phyloP scores from a whole-genome alignment of 2,888 invertebrate genomes.

The Drosophila melanosoma region DNA sequence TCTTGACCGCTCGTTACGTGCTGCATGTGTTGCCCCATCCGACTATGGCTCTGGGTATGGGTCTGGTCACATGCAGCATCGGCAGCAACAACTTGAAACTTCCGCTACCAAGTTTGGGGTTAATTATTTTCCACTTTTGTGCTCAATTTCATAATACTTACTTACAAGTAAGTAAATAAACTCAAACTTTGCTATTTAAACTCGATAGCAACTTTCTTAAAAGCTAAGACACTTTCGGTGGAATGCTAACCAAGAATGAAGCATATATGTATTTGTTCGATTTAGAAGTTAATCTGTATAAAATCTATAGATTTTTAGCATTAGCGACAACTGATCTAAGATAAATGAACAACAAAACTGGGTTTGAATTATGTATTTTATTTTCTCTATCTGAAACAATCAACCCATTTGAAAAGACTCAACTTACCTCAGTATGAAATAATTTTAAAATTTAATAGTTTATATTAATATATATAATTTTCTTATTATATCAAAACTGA shows the following conservation, averaged over 20 bases:
- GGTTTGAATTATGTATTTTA: neutral
- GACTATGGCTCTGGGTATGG: neutral
- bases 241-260: neutral
- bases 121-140: constrained; percentile 82
- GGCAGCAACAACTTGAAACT: constrained; percentile 59
- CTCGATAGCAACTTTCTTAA: constrained; percentile 47
- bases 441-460: neutral
- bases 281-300: neutral
- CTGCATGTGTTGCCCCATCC: constrained; percentile 70
- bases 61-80: constrained; percentile 46
- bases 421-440: neutral
- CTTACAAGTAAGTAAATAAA: constrained; percentile 30
- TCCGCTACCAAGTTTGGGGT: constrained; percentile 75
- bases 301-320: neutral
- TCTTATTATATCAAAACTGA: neutral
- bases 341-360: neutral
- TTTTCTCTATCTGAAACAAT: neutral
- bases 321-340: neutral
- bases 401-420: neutral
- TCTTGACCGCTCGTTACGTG: constrained; percentile 80
- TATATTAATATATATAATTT: neutral
- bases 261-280: neutral
- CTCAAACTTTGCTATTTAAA: constrained; percentile 32
- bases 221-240: constrained; percentile 12
- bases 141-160: constrained; percentile 55